Percentiles rank a stretch among this genome's conserved stretches.
Conservation (phyloP, 2,113 vertebrate genomes). For the Saguinus imperator region DNA sequence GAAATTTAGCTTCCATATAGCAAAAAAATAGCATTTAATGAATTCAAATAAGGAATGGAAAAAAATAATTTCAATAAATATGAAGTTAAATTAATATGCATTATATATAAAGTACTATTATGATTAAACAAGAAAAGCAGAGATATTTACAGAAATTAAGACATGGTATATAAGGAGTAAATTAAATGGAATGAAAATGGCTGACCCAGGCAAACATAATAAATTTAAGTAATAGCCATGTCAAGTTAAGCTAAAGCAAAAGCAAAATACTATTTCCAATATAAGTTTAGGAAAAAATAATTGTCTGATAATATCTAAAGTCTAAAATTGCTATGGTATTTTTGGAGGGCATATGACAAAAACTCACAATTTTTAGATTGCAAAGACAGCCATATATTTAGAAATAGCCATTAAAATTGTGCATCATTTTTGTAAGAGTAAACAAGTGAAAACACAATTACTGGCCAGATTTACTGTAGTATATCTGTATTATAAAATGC, state of each 20-base stretch:
- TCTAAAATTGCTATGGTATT: not conserved
- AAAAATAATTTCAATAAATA: not conserved
- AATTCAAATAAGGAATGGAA: not conserved
- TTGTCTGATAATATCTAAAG: not conserved
- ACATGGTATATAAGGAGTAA: not conserved
- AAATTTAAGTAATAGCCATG: not conserved
- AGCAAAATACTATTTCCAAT: not conserved
- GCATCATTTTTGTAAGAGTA: not conserved
- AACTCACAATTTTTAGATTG: not conserved
- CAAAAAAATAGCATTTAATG: not conserved
- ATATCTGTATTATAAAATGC: not conserved
- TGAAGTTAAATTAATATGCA: not conserved
- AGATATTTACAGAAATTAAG: not conserved
- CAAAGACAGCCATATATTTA: not conserved
- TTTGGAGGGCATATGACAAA: not conserved
- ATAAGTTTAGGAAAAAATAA: not conserved
- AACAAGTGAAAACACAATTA: not conserved
- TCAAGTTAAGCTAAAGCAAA: not conserved
- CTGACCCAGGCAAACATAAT: not conserved
- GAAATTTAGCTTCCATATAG: not conserved
- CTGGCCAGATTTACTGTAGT: not conserved
- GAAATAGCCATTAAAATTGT: not conserved
- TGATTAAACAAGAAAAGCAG: not conserved
- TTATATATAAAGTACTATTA: not conserved
- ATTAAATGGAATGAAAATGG: not conserved